Percentiles rank a stretch among this genome's conserved stretches.
Evolutionary conservation across 2,888 invertebrate species (phyloP).

Genomic region (Drosophila kambysellisi): DNA sequence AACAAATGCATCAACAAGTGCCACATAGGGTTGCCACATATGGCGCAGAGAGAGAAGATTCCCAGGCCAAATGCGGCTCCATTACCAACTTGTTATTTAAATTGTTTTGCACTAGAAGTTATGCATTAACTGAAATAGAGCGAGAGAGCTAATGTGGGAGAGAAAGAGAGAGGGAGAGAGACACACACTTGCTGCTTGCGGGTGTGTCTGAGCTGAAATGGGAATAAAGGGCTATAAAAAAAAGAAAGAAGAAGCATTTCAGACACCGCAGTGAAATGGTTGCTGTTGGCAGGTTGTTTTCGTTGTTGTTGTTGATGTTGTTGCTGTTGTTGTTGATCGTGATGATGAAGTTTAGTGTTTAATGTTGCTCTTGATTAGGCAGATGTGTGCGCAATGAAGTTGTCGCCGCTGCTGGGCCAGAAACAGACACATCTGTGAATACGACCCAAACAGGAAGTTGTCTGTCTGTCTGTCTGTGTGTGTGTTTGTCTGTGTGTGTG

Average conservation of each 20-base stretch:
- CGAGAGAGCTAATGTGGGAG: background rate
- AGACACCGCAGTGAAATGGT: background rate
- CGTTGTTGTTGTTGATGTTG: background rate
- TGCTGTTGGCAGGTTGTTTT: constrained; percentile 13
- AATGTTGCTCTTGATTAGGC: constrained; percentile 37
- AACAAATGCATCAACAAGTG: constrained; percentile 23
- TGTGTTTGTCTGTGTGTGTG: too few relatives aligned
- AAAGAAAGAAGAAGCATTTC: background rate
- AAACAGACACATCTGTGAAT: constrained; percentile 1
- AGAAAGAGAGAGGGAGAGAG: background rate
- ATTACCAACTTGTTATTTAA: constrained; percentile 73
- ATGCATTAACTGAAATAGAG: constrained; percentile 17
- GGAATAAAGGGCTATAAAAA: constrained; percentile 14
- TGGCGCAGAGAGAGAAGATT: constrained; percentile 42
- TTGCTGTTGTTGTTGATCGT: constrained; percentile 6
- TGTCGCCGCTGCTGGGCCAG: constrained; percentile 16
- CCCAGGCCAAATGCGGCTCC: constrained; percentile 68
- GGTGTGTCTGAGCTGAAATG: constrained; percentile 17
- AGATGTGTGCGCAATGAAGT: constrained; percentile 29
- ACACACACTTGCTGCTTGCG: constrained; percentile 7
- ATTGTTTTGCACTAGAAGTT: constrained; percentile 67
- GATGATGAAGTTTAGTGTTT: constrained; percentile 19
- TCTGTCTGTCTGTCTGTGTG: background rate
- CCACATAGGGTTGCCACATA: constrained; percentile 62
- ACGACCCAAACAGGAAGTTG: constrained; percentile 33